Percentiles rank a stretch among this genome's conserved stretches.
Evolutionary conservation across 2,888 invertebrate genomes (phyloP).

Genomic region (Hymenopus coronatus): DNA sequence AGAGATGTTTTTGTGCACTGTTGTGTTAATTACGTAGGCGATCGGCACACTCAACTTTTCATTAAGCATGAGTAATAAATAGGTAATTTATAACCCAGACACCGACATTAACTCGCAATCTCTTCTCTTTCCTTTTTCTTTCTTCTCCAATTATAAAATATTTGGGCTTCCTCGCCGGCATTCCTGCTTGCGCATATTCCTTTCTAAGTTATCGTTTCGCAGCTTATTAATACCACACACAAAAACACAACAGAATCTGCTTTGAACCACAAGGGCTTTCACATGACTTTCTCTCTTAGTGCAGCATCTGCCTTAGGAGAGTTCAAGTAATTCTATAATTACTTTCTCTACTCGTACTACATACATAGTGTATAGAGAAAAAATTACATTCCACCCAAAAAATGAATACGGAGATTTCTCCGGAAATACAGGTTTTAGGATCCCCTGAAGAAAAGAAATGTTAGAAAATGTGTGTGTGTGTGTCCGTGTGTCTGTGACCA

Average conservation of each 20-base stretch:
- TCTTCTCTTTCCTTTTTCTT: background rate
- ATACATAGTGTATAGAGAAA: too few species aligned
- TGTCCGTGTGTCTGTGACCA: too few species aligned
- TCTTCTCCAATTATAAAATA: background rate
- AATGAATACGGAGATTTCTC: too few species aligned
- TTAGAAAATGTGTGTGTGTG: too few species aligned
- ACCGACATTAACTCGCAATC: background rate
- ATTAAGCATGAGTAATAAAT: background rate
- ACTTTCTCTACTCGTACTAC: too few species aligned
- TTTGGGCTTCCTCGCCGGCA: background rate
- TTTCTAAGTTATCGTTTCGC: background rate
- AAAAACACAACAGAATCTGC: background rate
- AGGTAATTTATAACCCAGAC: background rate
- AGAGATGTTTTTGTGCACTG: background rate
- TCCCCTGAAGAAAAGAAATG: too few species aligned
- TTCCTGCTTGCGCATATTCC: background rate
- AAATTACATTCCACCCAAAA: too few species aligned
- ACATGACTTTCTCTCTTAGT: too few species aligned
- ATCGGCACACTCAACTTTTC: background rate
- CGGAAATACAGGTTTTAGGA: too few species aligned
- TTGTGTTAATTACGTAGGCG: background rate
- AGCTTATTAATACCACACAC: background rate
- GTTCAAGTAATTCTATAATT: too few species aligned
- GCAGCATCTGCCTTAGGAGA: too few species aligned
- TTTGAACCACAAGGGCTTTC: background rate